These are phyloP conservation scores for Planococcus citri DNA, from an alignment of 1,140 invertebrate genomes.

Conservation along the genomic window DNA sequence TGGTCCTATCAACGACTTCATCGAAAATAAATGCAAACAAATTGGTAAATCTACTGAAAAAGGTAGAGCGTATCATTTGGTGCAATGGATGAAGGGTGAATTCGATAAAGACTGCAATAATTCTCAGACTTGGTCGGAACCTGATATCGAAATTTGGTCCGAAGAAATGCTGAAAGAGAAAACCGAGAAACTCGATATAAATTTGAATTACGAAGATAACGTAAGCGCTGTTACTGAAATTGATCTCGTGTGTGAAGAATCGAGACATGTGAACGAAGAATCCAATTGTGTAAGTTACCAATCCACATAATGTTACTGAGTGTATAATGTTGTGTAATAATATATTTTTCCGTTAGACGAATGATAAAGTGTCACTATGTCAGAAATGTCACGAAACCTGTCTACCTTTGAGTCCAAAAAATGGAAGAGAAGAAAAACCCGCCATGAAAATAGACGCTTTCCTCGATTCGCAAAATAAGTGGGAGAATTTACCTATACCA, in stretches of 20 bases:
- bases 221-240: neutral
- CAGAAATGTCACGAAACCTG: conserved; percentile 3
- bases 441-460: neutral
- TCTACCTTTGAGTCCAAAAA: neutral
- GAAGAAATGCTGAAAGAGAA: conserved; percentile 47
- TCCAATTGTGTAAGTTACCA: neutral
- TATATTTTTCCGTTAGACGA: neutral
- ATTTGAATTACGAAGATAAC: neutral
- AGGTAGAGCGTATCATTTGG: conserved; percentile 48
- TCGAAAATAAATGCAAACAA: conserved; percentile 45
- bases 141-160: conserved; percentile 55
- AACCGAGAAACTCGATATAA: conserved; percentile 43
- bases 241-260: neutral
- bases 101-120: conserved; percentile 37
- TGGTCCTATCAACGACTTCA: conserved; percentile 37
- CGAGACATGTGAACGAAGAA: neutral
- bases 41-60: conserved; percentile 45
- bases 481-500: neutral
- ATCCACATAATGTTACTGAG: too few species aligned
- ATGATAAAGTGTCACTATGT: neutral
- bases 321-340: neutral
- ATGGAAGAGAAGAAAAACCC: neutral
- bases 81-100: conserved; percentile 56
- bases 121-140: conserved; percentile 33
- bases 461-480: conserved; percentile 8